Conservation (phyloP, 2,888 invertebrate genomes). For the Plagiodera versicolora region DNA sequence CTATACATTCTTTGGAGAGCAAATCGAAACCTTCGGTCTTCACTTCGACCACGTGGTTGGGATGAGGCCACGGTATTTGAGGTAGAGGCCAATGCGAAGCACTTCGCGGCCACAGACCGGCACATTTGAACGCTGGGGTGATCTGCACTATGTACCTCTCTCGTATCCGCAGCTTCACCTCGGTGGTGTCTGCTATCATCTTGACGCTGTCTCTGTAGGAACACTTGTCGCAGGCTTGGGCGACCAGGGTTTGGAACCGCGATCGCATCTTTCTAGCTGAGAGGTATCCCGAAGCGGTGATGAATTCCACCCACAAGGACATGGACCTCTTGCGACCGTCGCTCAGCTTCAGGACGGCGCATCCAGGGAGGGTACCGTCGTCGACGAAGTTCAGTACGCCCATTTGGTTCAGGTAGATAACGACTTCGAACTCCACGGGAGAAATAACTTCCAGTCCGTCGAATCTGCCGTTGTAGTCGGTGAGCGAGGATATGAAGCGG, state of each 20-base stretch:
- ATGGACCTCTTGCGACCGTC: slow-evolving; percentile 85
- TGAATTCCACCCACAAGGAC: slow-evolving; percentile 91
- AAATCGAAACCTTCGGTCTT: slow-evolving; percentile 84
- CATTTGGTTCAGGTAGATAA: slow-evolving; percentile 84
- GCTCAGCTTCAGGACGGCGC: slow-evolving; percentile 80
- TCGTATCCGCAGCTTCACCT: slow-evolving; percentile 75
- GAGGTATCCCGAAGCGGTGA: slow-evolving; percentile 83
- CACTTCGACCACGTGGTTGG: slow-evolving; percentile 75
- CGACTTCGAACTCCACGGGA: slow-evolving; percentile 79
- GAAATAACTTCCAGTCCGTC: slow-evolving; percentile 79
- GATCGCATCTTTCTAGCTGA: slow-evolving; percentile 82
- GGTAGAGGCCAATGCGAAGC: slow-evolving; percentile 82
- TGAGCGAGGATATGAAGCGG: slow-evolving; percentile 75
- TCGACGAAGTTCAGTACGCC: slow-evolving; percentile 88
- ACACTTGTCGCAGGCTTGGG: slow-evolving; percentile 79
- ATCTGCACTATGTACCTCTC: slow-evolving; percentile 81
- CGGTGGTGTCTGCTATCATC: slow-evolving; percentile 80
- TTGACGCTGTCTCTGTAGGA: slow-evolving; percentile 77
- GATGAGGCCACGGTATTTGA: slow-evolving; percentile 80
- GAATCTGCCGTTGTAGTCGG: slow-evolving; percentile 73
- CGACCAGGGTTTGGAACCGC: slow-evolving; percentile 77
- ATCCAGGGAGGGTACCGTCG: slow-evolving; percentile 80
- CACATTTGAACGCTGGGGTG: slow-evolving; percentile 81
- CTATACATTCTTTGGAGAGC: slow-evolving; percentile 71
- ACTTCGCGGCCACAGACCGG: slow-evolving; percentile 81